Conservation (phyloP, 2,113 vertebrate genomes). For the Ifrita kowaldi region DNA sequence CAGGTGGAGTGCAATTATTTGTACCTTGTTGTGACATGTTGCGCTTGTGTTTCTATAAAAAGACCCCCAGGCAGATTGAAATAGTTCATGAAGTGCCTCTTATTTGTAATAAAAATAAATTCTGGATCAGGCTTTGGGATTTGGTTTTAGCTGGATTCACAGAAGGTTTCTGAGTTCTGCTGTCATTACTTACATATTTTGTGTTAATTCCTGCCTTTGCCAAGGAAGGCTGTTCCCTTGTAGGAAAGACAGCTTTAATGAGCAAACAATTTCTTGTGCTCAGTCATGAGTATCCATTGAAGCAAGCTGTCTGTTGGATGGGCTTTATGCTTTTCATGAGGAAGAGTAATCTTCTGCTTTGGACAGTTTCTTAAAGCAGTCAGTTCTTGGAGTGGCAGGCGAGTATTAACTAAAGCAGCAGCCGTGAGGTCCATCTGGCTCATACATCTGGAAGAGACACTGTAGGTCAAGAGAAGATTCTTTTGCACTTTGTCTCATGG, state of each 20-base stretch:
- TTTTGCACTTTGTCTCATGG: not conserved
- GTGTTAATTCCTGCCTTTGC: not conserved
- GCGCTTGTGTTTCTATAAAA: not conserved
- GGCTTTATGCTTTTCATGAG: not conserved
- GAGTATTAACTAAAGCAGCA: not conserved
- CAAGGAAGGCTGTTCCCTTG: not conserved
- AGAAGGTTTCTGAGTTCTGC: not conserved
- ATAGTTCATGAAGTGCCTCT: not conserved
- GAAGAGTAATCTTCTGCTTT: not conserved
- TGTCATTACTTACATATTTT: not conserved
- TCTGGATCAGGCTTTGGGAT: not conserved
- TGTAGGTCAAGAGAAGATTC: not conserved
- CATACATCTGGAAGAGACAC: not conserved
- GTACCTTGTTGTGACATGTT: slow-evolving; percentile 3
- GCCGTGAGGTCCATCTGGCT: not conserved
- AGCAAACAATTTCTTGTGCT: not conserved
- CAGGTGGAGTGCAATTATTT: not conserved
- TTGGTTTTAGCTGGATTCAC: not conserved
- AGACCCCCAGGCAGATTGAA: not conserved
- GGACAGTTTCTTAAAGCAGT: not conserved
- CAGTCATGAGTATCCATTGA: not conserved
- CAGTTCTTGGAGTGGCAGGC: not conserved
- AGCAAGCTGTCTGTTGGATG: not conserved
- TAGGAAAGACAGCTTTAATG: not conserved
- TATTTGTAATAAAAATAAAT: slow-evolving; percentile 2